Percentiles rank a stretch among this genome's conserved stretches.
Evolutionary conservation across 2,888 invertebrate genomes (phyloP).

Genomic region (Antheraea assamensis): DNA sequence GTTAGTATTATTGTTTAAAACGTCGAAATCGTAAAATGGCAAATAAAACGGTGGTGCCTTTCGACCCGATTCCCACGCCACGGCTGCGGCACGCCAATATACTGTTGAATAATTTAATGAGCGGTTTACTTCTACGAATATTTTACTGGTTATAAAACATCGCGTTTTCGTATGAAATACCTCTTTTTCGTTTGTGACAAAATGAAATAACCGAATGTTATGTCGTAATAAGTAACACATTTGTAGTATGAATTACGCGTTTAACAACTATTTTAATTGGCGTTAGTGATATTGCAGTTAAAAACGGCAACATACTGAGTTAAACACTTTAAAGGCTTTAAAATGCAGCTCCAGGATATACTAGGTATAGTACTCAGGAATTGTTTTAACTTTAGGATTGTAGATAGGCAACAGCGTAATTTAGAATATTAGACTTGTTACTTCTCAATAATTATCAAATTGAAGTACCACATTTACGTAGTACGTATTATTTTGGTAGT

Average conservation of each 20-base stretch:
- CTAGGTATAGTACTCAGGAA: not conserved
- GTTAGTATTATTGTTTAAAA: not conserved
- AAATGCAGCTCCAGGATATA: not conserved
- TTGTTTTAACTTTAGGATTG: not conserved
- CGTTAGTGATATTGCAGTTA: not conserved
- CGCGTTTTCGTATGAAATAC: not conserved
- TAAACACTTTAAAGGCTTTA: not conserved
- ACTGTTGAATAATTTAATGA: slow-evolving; percentile 19
- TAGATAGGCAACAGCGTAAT: not conserved
- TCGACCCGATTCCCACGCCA: slow-evolving; percentile 20
- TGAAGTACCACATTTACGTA: no score
- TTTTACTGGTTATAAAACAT: slow-evolving; percentile 6
- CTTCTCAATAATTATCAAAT: no score
- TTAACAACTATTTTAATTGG: not conserved
- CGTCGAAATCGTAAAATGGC: not conserved
- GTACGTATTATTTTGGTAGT: no score
- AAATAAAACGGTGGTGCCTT: not conserved
- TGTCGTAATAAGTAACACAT: not conserved
- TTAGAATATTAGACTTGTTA: no score
- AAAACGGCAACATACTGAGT: not conserved
- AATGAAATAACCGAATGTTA: not conserved
- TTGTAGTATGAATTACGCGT: no score
- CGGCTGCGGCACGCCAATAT: not conserved
- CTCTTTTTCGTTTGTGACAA: not conserved
- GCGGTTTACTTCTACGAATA: slow-evolving; percentile 4